Conservation (phyloP, 2,113 vertebrate species). For the Turnix velox region DNA sequence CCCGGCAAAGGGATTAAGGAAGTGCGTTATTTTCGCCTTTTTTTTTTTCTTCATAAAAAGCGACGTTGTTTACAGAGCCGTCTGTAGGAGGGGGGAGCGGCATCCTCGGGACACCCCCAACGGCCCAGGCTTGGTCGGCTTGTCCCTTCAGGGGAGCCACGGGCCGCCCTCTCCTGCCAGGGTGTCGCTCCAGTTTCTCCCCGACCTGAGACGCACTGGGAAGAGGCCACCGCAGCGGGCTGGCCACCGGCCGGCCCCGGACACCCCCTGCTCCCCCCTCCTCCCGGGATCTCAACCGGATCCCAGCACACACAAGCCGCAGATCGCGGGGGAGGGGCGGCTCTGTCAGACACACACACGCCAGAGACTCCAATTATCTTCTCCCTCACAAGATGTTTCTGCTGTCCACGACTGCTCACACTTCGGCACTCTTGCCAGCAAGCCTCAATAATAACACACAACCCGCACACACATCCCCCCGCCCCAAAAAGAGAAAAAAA, state of each 20-base stretch:
- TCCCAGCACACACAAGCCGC: slow-evolving; percentile 38
- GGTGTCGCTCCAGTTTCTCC: neutral
- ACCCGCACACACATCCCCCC: neutral
- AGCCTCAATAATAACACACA: slow-evolving; percentile 72
- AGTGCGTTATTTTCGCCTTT: neutral
- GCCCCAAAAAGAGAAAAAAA: neutral
- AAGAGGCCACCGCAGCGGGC: neutral
- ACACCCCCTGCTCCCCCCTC: too few species aligned
- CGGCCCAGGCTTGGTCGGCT: neutral
- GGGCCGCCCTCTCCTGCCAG: neutral
- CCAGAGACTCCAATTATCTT: slow-evolving; percentile 81
- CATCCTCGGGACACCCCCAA: neutral
- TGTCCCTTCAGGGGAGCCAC: neutral
- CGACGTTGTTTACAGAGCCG: neutral
- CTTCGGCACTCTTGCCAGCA: slow-evolving; percentile 81
- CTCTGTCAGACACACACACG: slow-evolving; percentile 64
- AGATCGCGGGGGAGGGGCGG: slow-evolving; percentile 54
- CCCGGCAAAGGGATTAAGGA: neutral
- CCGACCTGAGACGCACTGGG: neutral
- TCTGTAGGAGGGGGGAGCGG: neutral
- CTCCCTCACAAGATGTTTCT: slow-evolving; percentile 82
- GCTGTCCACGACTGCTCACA: slow-evolving; percentile 82
- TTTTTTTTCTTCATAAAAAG: neutral
- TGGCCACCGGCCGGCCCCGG: neutral
- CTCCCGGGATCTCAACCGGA: neutral